phyloP scores from a whole-genome alignment of 2,113 vertebrate species.

The Xiphias gladius region DNA sequence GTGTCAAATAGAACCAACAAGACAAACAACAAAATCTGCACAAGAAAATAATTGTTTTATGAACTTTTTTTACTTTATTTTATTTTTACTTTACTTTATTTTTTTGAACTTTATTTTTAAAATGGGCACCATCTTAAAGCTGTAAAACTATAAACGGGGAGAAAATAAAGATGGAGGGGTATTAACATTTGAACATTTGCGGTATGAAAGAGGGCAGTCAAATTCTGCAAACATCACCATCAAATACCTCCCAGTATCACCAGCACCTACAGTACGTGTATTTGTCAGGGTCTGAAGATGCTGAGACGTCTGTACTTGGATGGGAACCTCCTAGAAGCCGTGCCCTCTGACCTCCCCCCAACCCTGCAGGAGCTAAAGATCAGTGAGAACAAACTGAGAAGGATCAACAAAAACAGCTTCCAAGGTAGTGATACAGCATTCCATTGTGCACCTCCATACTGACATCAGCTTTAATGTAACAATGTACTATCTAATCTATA shows the following conservation, averaged over 20 bases:
- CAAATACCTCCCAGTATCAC: not conserved
- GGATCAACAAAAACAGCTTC: constrained; percentile 86
- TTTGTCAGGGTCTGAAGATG: constrained; percentile 88
- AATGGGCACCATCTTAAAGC: too few relatives aligned
- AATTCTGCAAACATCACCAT: not conserved
- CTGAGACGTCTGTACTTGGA: constrained; percentile 93
- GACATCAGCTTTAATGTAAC: not conserved
- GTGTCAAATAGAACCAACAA: not conserved
- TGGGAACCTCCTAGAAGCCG: constrained; percentile 88
- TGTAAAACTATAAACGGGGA: not conserved
- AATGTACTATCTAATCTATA: too few relatives aligned
- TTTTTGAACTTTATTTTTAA: too few relatives aligned
- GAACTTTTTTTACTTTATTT: too few relatives aligned
- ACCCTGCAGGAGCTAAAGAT: constrained; percentile 95
- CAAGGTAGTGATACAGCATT: constrained; percentile 79
- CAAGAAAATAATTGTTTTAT: too few relatives aligned
- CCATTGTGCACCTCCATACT: not conserved
- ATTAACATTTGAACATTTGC: not conserved
- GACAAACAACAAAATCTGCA: too few relatives aligned
- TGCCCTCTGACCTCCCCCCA: constrained; percentile 88
- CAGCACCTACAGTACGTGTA: not conserved
- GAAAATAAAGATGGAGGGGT: not conserved
- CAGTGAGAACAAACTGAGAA: constrained; percentile 91
- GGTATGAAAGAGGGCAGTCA: not conserved
- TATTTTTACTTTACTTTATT: too few relatives aligned